These are phyloP conservation scores for Serilophus lunatus DNA, from an alignment of 2,113 vertebrate species.

Conservation along the genomic window DNA sequence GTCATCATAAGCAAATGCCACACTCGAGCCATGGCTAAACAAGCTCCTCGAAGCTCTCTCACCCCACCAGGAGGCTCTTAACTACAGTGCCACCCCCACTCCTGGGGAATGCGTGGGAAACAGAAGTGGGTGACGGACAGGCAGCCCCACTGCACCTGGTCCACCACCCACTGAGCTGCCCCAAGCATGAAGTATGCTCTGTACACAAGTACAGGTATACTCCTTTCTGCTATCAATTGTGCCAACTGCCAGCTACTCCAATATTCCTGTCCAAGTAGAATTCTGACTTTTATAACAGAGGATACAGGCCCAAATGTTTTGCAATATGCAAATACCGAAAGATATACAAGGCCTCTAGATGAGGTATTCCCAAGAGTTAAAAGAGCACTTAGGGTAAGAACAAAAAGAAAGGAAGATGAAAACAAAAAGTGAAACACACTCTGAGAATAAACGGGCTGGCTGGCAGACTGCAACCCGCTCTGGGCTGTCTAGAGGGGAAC, in stretches of 20 bases:
- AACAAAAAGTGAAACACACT: accelerated
- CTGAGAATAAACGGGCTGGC: background rate
- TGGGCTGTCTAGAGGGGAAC: accelerated
- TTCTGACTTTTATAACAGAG: background rate
- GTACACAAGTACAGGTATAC: background rate
- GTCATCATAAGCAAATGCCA: background rate
- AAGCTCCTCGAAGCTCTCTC: background rate
- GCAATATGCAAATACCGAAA: background rate
- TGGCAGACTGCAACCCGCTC: background rate
- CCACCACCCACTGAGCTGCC: background rate
- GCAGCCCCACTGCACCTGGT: background rate
- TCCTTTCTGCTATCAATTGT: background rate
- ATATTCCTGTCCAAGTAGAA: background rate
- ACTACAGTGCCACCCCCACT: background rate
- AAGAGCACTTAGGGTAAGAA: background rate
- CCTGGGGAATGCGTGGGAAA: background rate
- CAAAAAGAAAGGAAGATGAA: too few species aligned
- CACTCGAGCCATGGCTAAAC: background rate
- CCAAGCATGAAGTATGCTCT: background rate
- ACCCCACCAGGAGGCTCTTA: background rate
- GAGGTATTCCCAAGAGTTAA: background rate
- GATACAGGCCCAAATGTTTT: background rate
- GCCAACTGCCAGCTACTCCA: background rate
- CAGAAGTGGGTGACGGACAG: background rate
- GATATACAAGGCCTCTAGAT: background rate